These are phyloP conservation scores for Dendrophyllia cribrosa DNA, from an alignment of 64 coral and sea anemone species.

Conservation along the genomic window DNA sequence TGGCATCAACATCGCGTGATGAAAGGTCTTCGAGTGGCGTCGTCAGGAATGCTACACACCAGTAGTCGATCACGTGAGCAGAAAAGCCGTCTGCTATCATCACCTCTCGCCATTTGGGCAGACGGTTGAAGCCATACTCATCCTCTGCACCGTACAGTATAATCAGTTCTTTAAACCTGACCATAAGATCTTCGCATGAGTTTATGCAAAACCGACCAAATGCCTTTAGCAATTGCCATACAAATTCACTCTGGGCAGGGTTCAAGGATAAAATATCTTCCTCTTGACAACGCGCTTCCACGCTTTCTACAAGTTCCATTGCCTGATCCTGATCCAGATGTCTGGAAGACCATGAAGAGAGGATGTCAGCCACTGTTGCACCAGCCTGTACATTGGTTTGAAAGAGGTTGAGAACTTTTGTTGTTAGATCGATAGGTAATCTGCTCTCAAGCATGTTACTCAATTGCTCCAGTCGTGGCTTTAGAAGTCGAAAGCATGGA, in stretches of 20 bases:
- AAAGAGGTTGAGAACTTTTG: background rate
- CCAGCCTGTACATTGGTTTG: background rate
- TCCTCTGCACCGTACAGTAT: background rate
- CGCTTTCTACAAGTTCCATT: background rate
- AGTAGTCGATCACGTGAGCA: background rate
- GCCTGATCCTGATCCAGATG: background rate
- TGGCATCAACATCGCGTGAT: constrained; percentile 51
- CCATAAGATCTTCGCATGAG: background rate
- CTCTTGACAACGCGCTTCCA: background rate
- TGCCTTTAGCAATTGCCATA: background rate
- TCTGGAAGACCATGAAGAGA: no score
- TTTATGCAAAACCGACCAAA: background rate
- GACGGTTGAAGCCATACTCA: background rate
- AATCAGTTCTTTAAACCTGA: background rate
- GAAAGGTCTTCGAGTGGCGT: background rate
- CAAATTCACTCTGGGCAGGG: background rate
- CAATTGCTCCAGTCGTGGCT: background rate
- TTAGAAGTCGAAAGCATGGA: background rate
- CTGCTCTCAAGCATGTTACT: background rate
- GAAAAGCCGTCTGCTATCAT: constrained; percentile 39
- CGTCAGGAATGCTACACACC: constrained; percentile 38
- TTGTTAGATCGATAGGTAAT: background rate
- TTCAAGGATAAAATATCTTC: background rate
- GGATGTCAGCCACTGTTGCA: no score
- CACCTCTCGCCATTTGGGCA: constrained; percentile 28